Conservation (phyloP, 1,140 invertebrate genomes). For the Gryllus bimaculatus region DNA sequence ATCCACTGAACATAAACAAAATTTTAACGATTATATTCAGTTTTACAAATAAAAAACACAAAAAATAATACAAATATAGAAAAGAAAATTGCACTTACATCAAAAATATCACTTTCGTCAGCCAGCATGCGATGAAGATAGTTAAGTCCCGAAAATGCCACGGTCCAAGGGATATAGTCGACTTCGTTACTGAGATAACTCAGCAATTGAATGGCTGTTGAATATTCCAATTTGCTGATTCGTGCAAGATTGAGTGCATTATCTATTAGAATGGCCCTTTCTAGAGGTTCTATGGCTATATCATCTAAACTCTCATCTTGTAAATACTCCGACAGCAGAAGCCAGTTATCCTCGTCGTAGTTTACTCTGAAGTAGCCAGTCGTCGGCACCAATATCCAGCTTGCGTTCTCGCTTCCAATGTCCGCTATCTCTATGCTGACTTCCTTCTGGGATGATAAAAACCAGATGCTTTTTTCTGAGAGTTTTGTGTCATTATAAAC, state of each 20-base stretch:
- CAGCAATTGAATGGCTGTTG: conserved; percentile 35
- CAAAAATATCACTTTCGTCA: no score
- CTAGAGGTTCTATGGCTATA: conserved; percentile 41
- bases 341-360: conserved; percentile 45
- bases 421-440: neutral
- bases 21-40: no score
- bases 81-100: no score
- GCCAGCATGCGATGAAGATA: neutral
- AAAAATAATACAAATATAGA: no score
- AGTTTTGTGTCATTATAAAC: neutral
- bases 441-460: neutral
- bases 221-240: conserved; percentile 32
- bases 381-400: neutral
- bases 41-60: no score
- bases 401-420: neutral
- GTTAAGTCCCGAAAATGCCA: conserved; percentile 11
- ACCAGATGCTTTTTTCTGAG: neutral
- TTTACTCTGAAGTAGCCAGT: conserved; percentile 52
- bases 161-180: conserved; percentile 36
- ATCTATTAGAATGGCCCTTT: conserved; percentile 50
- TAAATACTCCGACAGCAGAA: conserved; percentile 39
- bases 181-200: conserved; percentile 48
- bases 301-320: conserved; percentile 27
- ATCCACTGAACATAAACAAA: no score
- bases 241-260: conserved; percentile 40